Evolutionary conservation across 2,888 invertebrate genomes (phyloP), one percentile per base, ranked within the genome.

Genomic region (Cenopis cana): DNA sequence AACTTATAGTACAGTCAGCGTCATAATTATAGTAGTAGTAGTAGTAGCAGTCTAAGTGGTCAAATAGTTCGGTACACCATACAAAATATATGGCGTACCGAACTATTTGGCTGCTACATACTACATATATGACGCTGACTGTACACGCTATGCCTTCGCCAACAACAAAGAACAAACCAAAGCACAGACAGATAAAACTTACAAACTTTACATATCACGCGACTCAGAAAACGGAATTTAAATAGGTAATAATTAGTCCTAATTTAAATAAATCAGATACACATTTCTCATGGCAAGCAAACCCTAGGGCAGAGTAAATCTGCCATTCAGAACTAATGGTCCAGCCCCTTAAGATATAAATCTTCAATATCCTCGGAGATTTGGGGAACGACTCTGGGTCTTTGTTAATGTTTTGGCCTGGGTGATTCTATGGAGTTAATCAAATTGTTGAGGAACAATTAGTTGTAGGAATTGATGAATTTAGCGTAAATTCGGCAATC

Each of bases 281-380:
- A 38, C 61, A 24, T 14, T 36, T 6, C 67, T 66, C n/a, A 56
- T 29, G 18, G 60, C 17, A 24, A 36, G 18, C 57, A 59, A 46
- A 41, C 61, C 24, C 57, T n/a, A 17, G 61, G 67, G 68, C 64
- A 55, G 70, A 74, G 74, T 74, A 74, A 74, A 74, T 74, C 74
- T 74, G 74, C 74, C 74, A 74, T 74, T 74, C 74, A 57, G 73
- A 66, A 73, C 74, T 74, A 74, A 74, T 74, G 74, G 74, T 70
- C 68, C 38, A 67, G 71, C 49, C 68, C 74, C 74, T 73, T 65
- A 69, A 73, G 73, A 74, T 73, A 74, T 74, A 74, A 74, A 74
- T 73, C 74, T 73, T 74, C 73, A 73, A 74, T 74, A 74, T 74
- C 71, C 73, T 72, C 50, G 33, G 74, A 70, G 73, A 73, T 68